Base-by-base conservation (phyloP, 2,113 vertebrate genomes). In the Anseranas semipalmata region DNA sequence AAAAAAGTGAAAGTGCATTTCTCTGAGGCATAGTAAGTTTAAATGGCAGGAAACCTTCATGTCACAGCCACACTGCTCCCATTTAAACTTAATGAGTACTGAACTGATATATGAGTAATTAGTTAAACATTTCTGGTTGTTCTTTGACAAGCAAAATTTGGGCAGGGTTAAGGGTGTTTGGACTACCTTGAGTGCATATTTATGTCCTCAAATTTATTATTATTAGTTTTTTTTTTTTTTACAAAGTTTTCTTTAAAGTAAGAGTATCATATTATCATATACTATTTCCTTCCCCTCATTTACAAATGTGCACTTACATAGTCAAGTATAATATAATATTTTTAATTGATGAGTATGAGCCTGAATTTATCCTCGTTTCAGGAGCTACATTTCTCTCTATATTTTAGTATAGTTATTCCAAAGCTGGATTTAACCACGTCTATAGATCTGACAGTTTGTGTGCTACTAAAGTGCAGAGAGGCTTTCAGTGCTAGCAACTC, bases 21-120 rank as follows among this genome's bases (percentile, higher is more conserved):
- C 83, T 96, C 95, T 87, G 65, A 95, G 95, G 92, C 92, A 95
- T 4, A 80, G 25, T 89, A 91, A 95, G 86, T 71, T 80, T 90
- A 95, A 91, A 94, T 94, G 91, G 85, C 90, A 96, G 32, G 45
- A 91, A 89, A n/a, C 66, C 53, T 94, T 88, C 62, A 50, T 89
- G 94, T 78, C 92, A 90, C 11, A 63, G 50, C 25, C 70, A 91
- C 22, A 4, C 7, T 32, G 21, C 22, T 66, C 70, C 62, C 21
- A 68, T 77, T 89, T 73, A 84, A 85, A 9, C 18, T 76, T 73
- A 79, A 93, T 46, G 45, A 68, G 37, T 58, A 65, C 15, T 45
- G 73, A 85, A 43, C 9, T 50, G 39, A 78, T 87, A 78, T 65
- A 78, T 17, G 58, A 88, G n/a, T 46, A 52, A 87, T 58, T 63